These are phyloP conservation scores for Manis javanica DNA, from an alignment of 2,797 vertebrate genomes.

Conservation along the genomic window DNA sequence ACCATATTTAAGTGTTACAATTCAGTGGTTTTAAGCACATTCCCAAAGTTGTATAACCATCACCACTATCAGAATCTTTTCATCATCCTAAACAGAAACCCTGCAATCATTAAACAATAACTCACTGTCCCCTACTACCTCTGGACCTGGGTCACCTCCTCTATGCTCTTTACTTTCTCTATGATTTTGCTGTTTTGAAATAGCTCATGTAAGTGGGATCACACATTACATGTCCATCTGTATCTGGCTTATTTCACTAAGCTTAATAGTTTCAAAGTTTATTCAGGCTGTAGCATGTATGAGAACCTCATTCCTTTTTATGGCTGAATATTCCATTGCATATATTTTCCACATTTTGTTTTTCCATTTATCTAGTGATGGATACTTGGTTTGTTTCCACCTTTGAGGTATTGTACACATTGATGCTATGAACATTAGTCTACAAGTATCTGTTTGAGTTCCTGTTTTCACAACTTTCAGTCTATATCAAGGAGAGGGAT, in stretches of 20 bases:
- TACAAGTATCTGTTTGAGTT: neutral
- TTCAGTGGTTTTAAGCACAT: neutral
- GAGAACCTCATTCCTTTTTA: neutral
- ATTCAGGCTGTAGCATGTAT: neutral
- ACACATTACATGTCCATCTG: neutral
- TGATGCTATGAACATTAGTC: neutral
- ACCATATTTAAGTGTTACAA: neutral
- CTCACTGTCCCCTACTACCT: neutral
- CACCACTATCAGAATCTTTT: neutral
- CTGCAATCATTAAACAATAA: neutral
- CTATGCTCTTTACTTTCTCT: neutral
- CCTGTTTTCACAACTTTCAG: neutral
- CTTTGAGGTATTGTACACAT: neutral
- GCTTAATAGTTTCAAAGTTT: slow-evolving; percentile 8
- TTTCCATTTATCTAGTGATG: neutral
- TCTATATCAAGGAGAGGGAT: neutral
- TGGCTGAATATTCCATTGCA: neutral
- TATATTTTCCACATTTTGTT: neutral
- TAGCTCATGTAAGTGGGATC: neutral
- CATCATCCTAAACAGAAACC: neutral
- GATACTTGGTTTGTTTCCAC: neutral
- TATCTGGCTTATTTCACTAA: neutral
- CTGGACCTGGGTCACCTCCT: neutral
- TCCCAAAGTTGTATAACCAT: neutral
- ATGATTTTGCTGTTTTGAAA: neutral